phyloP scores from a whole-genome alignment of 2,888 invertebrate species.

The Orgyia antiqua region DNA sequence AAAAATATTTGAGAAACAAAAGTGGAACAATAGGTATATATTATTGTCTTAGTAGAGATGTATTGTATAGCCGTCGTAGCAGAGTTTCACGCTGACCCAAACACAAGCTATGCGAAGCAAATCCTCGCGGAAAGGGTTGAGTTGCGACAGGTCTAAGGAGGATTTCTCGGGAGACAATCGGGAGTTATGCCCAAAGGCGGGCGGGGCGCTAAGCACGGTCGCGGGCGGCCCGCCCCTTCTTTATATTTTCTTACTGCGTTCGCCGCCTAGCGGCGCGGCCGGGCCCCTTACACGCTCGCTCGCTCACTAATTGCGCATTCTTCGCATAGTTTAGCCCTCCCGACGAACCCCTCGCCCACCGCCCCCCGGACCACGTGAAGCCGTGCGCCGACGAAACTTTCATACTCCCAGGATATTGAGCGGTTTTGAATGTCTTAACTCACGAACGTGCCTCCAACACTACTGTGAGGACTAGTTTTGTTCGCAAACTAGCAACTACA shows the following conservation, averaged over 20 bases:
- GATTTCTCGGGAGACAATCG: conserved; percentile 76
- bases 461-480: conserved; percentile 54
- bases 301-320: conserved; percentile 98
- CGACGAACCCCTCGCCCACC: conserved; percentile 76
- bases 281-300: conserved; percentile 83
- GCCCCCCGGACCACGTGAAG: conserved; percentile 75
- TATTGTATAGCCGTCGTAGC: conserved; percentile 42
- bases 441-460: conserved; percentile 65
- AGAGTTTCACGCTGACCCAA: conserved; percentile 76
- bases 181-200: conserved; percentile 76
- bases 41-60: conserved; percentile 52
- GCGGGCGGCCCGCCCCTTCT: conserved; percentile 80
- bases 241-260: conserved; percentile 84
- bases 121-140: conserved; percentile 71
- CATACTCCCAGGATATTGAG: conserved; percentile 77
- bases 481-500: conserved; percentile 59
- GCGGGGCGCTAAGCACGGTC: conserved; percentile 78
- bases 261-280: conserved; percentile 76
- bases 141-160: conserved; percentile 72
- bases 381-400: conserved; percentile 77
- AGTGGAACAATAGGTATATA: conserved; percentile 36
- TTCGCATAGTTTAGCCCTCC: conserved; percentile 95
- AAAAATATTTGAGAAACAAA: conserved; percentile 44
- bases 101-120: conserved; percentile 69
- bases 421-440: conserved; percentile 79